These are phyloP conservation scores for Threskiornis aethiopicus DNA, from an alignment of 2,797 vertebrate genomes.

Conservation along the genomic window DNA sequence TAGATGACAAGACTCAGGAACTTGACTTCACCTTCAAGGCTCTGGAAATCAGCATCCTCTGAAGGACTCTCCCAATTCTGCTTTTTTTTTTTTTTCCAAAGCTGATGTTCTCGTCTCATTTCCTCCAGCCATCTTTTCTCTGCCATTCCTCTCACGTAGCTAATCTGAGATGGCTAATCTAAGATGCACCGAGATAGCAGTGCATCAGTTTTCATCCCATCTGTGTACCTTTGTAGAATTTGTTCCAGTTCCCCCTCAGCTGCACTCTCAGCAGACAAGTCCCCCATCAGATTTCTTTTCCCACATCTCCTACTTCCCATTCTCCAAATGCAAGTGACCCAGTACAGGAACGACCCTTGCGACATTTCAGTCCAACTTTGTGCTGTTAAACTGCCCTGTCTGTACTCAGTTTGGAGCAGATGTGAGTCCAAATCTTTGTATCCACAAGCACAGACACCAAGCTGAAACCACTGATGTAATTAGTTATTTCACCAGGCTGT, in stretches of 20 bases:
- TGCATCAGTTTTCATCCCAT: background rate
- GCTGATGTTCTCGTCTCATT: background rate
- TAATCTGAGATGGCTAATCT: background rate
- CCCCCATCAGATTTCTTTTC: background rate
- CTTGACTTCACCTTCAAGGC: background rate
- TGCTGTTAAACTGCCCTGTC: background rate
- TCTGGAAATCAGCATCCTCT: background rate
- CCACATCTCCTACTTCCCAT: background rate
- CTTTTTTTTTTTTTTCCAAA: background rate
- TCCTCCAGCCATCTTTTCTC: background rate
- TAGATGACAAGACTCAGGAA: background rate
- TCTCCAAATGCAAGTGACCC: background rate
- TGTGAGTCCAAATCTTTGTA: background rate
- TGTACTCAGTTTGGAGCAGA: background rate
- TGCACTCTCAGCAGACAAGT: background rate
- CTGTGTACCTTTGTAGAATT: background rate
- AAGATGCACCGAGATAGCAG: background rate
- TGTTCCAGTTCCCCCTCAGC: background rate
- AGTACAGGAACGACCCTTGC: fast-evolving
- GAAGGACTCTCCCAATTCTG: background rate
- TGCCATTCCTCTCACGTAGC: fast-evolving
- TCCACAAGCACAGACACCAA: background rate
- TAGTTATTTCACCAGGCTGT: background rate
- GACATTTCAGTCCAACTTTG: background rate
- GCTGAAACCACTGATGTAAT: background rate